phyloP scores from a whole-genome alignment of 2,888 invertebrate species.

The Drosophila pseudotalamancana region DNA sequence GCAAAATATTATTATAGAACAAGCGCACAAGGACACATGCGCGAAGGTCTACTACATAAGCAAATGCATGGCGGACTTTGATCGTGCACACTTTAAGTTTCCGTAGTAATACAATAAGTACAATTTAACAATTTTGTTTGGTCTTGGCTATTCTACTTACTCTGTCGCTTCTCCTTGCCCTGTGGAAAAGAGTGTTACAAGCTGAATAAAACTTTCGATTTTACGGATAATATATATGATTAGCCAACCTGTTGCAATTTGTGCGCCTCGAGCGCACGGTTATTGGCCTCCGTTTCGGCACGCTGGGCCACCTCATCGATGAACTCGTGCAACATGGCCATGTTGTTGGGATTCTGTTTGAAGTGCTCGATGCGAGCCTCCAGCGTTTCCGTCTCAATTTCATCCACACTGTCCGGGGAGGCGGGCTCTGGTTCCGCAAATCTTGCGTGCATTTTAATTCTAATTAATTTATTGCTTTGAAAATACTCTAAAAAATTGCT shows the following conservation, averaged over 20 bases:
- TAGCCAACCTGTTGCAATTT: slow-evolving; percentile 85
- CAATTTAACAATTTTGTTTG: too few species aligned
- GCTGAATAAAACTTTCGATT: slow-evolving; percentile 13
- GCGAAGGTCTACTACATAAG: slow-evolving; percentile 76
- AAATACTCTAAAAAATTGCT: background rate
- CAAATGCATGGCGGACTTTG: slow-evolving; percentile 79
- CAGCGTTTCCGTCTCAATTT: slow-evolving; percentile 70
- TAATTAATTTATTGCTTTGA: slow-evolving; percentile 5
- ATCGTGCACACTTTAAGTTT: slow-evolving; percentile 77
- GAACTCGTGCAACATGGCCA: slow-evolving; percentile 86
- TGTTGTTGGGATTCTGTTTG: slow-evolving; percentile 87
- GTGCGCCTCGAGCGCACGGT: slow-evolving; percentile 84
- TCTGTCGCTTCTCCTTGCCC: slow-evolving; percentile 80
- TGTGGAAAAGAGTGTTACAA: slow-evolving; percentile 37
- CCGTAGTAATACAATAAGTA: slow-evolving; percentile 59
- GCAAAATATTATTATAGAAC: slow-evolving; percentile 61
- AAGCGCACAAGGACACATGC: slow-evolving; percentile 79
- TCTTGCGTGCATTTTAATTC: slow-evolving; percentile 77
- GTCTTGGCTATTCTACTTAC: slow-evolving; percentile 64
- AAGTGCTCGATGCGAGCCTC: slow-evolving; percentile 86
- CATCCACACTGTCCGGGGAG: slow-evolving; percentile 63
- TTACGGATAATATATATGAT: slow-evolving; percentile 40
- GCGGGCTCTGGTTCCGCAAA: slow-evolving; percentile 74
- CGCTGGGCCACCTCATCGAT: slow-evolving; percentile 87
- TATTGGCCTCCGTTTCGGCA: slow-evolving; percentile 87